A percentile compares a stretch with the other conserved stretches of the same genome.
Conservation (phyloP, 1,140 invertebrate genomes). For the Phymastichus coffea region DNA sequence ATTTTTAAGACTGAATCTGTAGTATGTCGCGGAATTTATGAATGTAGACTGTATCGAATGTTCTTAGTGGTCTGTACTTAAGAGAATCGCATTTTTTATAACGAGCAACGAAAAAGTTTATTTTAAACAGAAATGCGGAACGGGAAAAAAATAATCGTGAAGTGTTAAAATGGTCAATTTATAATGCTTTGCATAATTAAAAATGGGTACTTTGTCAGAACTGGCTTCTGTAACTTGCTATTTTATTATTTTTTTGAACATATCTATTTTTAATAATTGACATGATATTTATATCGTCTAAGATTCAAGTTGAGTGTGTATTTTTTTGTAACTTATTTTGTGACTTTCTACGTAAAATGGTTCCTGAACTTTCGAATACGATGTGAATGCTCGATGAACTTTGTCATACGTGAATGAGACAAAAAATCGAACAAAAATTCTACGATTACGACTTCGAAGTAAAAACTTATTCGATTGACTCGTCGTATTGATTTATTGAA, state of each 20-base stretch:
- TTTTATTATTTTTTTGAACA: not conserved
- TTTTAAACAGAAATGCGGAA: too few relatives aligned
- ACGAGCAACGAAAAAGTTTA: conserved; percentile 6
- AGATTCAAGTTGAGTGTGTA: not conserved
- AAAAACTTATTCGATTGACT: conserved; percentile 8
- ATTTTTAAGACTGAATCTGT: conserved; percentile 41
- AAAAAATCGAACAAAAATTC: too few relatives aligned
- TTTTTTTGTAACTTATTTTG: conserved; percentile 5
- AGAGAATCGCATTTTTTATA: conserved; percentile 17
- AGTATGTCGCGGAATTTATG: conserved; percentile 34
- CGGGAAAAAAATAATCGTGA: too few relatives aligned
- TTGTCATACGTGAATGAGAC: too few relatives aligned
- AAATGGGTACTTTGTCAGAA: conserved; percentile 6
- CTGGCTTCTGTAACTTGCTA: conserved; percentile 3
- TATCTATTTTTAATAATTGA: not conserved
- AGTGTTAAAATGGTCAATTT: too few relatives aligned
- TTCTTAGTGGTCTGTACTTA: conserved; percentile 32
- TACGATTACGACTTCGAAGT: too few relatives aligned
- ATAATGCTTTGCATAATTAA: not conserved
- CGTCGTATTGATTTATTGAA: conserved; percentile 6
- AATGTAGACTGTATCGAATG: conserved; percentile 32
- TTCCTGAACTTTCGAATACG: not conserved
- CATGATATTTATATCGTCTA: not conserved
- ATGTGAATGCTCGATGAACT: too few relatives aligned
- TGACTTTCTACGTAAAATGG: not conserved